These are phyloP conservation scores for Galbula dea DNA, from an alignment of 2,113 vertebrate genomes.

Conservation along the genomic window DNA sequence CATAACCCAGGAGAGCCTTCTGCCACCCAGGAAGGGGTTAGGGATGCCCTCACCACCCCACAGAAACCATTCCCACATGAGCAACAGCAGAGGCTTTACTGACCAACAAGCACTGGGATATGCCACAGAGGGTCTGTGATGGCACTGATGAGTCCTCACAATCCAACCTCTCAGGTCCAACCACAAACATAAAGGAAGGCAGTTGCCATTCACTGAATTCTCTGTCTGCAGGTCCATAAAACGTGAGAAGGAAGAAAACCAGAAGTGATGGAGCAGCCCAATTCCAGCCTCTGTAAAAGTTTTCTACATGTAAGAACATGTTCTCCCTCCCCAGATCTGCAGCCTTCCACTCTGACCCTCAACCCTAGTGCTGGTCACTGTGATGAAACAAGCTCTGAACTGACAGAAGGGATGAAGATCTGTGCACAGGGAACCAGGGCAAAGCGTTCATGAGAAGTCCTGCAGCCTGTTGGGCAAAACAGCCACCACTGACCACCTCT, in stretches of 20 bases:
- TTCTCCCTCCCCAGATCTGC: background rate
- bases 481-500: too few relatives aligned
- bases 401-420: rapidly evolving
- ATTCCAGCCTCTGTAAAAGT: background rate
- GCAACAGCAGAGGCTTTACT: background rate
- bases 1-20: background rate
- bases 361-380: background rate
- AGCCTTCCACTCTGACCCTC: background rate
- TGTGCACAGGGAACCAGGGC: background rate
- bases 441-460: rapidly evolving
- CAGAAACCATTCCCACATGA: background rate
- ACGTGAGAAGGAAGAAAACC: background rate
- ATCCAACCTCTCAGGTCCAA: background rate
- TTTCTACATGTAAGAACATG: background rate
- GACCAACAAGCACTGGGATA: background rate
- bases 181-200: background rate
- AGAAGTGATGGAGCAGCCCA: background rate
- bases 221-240: background rate
- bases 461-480: background rate
- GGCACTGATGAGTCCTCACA: background rate
- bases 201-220: background rate
- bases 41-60: background rate
- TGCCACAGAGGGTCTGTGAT: background rate
- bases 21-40: background rate
- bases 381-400: background rate